Conservation (phyloP, 1,140 invertebrate genomes). For the Akabosia matsudoensis region DNA sequence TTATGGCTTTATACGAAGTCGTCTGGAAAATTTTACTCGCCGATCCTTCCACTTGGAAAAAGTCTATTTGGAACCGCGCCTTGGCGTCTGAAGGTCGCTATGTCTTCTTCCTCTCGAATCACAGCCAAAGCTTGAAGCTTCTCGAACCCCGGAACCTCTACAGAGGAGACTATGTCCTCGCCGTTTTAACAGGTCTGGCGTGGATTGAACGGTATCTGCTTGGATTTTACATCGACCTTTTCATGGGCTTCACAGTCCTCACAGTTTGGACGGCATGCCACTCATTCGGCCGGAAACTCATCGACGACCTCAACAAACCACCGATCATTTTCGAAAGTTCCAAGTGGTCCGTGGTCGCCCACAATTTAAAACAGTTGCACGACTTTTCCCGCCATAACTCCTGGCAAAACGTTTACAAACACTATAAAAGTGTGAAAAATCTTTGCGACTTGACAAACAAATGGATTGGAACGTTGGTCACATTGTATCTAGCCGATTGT, state of each 20-base stretch:
- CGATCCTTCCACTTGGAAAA: background rate
- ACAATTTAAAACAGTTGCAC: background rate
- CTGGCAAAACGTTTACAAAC: background rate
- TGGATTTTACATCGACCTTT: background rate
- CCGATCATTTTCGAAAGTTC: background rate
- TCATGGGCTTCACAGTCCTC: background rate
- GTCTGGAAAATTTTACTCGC: background rate
- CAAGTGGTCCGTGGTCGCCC: background rate
- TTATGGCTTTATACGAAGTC: background rate
- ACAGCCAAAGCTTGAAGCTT: background rate
- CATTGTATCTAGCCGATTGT: background rate
- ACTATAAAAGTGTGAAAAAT: background rate
- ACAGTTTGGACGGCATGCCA: background rate
- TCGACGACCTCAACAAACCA: background rate
- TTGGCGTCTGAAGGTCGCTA: background rate
- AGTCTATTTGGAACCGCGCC: background rate
- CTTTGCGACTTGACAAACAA: background rate
- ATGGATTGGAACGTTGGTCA: background rate
- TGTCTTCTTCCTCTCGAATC: background rate
- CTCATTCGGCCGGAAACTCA: background rate
- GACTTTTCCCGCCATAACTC: no score
- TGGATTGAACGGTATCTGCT: background rate
- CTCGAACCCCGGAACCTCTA: background rate
- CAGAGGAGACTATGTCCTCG: background rate
- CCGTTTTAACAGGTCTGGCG: background rate